These are phyloP conservation scores for Chloroclystis v-ata DNA, from an alignment of 2,888 invertebrate species.

Conservation along the genomic window DNA sequence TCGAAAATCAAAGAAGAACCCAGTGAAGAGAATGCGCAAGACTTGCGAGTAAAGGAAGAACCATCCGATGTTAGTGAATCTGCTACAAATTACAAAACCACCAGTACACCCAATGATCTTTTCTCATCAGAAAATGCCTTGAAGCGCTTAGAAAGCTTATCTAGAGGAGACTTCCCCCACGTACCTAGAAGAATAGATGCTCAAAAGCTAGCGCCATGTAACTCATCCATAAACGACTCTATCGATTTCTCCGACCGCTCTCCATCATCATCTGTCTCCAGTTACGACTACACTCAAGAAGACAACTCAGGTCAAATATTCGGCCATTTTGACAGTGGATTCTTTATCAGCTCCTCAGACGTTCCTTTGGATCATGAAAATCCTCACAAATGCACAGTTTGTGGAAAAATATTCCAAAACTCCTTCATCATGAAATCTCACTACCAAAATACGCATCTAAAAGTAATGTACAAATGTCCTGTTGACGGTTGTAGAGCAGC, in stretches of 20 bases:
- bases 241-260: slow-evolving; percentile 73
- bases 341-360: slow-evolving; percentile 85
- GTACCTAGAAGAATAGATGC: slow-evolving; percentile 51
- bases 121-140: slow-evolving; percentile 82
- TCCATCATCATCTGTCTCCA: slow-evolving; percentile 80
- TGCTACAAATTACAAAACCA: slow-evolving; percentile 33
- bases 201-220: slow-evolving; percentile 52
- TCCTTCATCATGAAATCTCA: slow-evolving; percentile 96
- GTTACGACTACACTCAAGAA: slow-evolving; percentile 77
- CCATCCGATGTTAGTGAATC: slow-evolving; percentile 53
- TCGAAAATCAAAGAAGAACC: slow-evolving; percentile 51
- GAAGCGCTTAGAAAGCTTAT: slow-evolving; percentile 87
- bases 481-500: slow-evolving; percentile 96
- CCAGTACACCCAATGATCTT: slow-evolving; percentile 37
- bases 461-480: slow-evolving; percentile 96
- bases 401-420: slow-evolving; percentile 95
- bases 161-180: slow-evolving; percentile 85
- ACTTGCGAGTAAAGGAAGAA: slow-evolving; percentile 63
- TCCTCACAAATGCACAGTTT: slow-evolving; percentile 92
- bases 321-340: slow-evolving; percentile 85
- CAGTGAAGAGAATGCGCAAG: slow-evolving; percentile 49
- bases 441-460: slow-evolving; percentile 96
- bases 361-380: slow-evolving; percentile 95
- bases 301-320: slow-evolving; percentile 82
- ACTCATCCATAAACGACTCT: slow-evolving; percentile 59